phyloP scores from a whole-genome alignment of 2,113 vertebrate species.

The Aplodontia rufa region DNA sequence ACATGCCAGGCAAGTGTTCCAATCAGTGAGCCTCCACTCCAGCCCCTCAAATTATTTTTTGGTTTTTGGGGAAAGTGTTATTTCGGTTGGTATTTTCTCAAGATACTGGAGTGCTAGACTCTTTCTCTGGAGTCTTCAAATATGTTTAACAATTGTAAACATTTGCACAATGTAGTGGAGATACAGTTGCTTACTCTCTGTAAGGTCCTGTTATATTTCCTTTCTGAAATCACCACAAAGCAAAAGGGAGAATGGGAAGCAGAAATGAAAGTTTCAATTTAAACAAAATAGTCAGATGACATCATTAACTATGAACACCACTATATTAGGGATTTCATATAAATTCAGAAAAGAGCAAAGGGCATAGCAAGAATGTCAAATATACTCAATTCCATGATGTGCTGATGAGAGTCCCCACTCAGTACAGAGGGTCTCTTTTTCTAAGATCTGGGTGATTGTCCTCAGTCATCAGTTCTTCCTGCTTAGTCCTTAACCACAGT shows the following conservation, averaged over 20 bases:
- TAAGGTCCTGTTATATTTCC: not conserved
- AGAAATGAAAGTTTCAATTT: not conserved
- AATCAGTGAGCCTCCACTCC: too few relatives aligned
- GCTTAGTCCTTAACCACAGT: not conserved
- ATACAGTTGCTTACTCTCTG: fast-evolving
- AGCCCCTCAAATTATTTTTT: not conserved
- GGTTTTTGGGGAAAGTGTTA: not conserved
- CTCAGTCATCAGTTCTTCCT: not conserved
- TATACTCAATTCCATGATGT: not conserved
- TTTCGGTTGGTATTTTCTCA: not conserved
- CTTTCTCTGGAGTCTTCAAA: not conserved
- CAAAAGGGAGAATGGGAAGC: not conserved
- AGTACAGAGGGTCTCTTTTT: not conserved
- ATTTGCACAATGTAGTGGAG: not conserved
- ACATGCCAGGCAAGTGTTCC: too few relatives aligned
- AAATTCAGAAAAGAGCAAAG: not conserved
- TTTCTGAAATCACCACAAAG: not conserved
- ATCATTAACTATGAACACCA: not conserved
- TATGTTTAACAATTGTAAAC: not conserved
- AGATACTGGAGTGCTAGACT: not conserved
- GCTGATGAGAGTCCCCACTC: not conserved
- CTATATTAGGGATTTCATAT: not conserved
- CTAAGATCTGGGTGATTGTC: not conserved
- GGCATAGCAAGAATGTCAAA: not conserved
- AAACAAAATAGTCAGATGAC: not conserved